Percentiles rank a stretch among this genome's conserved stretches.
These are phyloP conservation scores for Patella pellucida DNA, from an alignment of 2,888 invertebrate genomes.

Conservation along the genomic window DNA sequence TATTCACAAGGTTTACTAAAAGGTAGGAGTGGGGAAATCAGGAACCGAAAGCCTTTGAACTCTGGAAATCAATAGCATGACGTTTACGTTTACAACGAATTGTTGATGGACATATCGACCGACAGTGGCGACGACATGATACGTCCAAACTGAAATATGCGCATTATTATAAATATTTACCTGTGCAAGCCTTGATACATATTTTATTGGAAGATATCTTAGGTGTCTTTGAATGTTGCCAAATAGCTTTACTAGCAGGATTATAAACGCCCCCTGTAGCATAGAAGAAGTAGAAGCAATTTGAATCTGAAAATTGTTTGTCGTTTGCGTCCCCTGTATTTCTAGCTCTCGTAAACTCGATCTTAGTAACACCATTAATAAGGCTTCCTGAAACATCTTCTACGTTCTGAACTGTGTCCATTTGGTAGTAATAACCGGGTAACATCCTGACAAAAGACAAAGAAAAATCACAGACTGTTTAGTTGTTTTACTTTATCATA, in stretches of 20 bases:
- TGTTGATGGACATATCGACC: no score
- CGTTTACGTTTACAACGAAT: no score
- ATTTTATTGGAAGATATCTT: constrained; percentile 20
- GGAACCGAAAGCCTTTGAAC: no score
- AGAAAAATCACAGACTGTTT: no score
- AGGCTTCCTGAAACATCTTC: constrained; percentile 28
- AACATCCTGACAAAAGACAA: no score
- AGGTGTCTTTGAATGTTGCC: constrained; percentile 26
- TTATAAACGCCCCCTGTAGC: constrained; percentile 38
- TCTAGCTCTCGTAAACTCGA: constrained; percentile 40
- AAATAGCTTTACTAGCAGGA: neutral
- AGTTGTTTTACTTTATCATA: no score
- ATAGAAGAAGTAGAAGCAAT: constrained; percentile 65
- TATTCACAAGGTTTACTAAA: no score
- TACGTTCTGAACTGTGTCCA: constrained; percentile 38
- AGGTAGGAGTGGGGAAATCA: no score
- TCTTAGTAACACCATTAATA: constrained; percentile 36
- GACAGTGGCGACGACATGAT: no score
- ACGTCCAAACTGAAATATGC: no score
- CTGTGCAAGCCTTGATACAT: constrained; percentile 25
- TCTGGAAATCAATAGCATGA: no score
- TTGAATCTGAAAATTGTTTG: constrained; percentile 34
- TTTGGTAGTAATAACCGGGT: constrained; percentile 13
- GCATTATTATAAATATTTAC: neutral
- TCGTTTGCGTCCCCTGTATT: constrained; percentile 35